phyloP scores from a whole-genome alignment of 2,797 vertebrate species.

The Melanotaenia boesemani region DNA sequence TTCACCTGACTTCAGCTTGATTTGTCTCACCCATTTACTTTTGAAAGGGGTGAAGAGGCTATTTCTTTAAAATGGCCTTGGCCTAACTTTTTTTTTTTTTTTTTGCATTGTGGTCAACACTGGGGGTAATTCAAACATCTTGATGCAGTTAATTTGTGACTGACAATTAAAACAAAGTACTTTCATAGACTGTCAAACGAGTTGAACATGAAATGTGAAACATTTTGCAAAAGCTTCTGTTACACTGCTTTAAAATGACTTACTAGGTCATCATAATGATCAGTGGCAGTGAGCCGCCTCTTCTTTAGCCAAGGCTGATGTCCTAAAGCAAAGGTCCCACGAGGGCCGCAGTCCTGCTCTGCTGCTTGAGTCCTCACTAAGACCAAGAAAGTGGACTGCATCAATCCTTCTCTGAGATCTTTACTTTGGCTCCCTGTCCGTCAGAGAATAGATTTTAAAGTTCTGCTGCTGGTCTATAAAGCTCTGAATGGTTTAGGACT shows the following conservation, averaged over 20 bases:
- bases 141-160: neutral
- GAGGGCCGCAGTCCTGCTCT: too few relatives aligned
- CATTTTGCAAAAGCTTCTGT: neutral
- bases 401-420: too few relatives aligned
- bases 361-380: too few relatives aligned
- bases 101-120: neutral
- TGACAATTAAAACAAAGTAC: neutral
- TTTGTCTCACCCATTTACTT: neutral
- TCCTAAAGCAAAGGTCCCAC: neutral
- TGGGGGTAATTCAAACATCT: neutral
- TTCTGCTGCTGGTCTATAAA: too few relatives aligned
- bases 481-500: too few relatives aligned
- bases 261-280: neutral
- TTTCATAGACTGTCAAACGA: too few relatives aligned
- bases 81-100: neutral
- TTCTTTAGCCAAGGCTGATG: neutral
- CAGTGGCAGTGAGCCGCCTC: neutral
- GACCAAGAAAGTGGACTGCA: too few relatives aligned
- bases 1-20: neutral
- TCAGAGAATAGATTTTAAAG: too few relatives aligned
- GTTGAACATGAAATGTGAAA: neutral
- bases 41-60: neutral
- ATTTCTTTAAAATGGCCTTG: neutral
- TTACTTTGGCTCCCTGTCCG: too few relatives aligned
- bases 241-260: neutral